Base-by-base conservation (phyloP, 2,888 invertebrate species). In the Cetonia aurata region DNA sequence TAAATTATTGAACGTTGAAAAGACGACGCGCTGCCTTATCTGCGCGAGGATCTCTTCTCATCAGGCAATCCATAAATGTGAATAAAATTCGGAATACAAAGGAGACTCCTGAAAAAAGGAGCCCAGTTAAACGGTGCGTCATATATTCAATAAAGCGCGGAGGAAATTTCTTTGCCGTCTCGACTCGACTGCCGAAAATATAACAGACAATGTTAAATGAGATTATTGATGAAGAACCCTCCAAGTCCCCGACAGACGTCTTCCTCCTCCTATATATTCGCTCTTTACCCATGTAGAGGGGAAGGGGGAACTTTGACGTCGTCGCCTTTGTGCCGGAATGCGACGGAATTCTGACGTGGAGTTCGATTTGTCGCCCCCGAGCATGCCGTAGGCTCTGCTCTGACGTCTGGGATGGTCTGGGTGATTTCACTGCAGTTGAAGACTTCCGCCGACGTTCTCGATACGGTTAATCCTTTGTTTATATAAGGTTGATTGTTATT, bases 151-250 rank as follows among this genome's bases (percentile, higher is more conserved):
- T 70, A 69, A 62, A 55, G 46, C 55, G 67, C 19, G 62, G 57
- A 59, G 69, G 62, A 62, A 69, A 69, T 69, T 72, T 73, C 71
- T 72, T 72, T 55, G 66, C 59, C 67, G 67, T 71, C 70, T 59
- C 66, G 70, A 73, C 74, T 74, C 73, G 69, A 37, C 37, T 37
- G 37, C 37, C 37, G 37, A 37, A 71, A 75, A 74, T 76, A 76
- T 77, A 75, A 77, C 76, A 77, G 73, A 78, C 78, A 79, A 78
- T 76, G 73, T 76, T 77, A 79, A 79, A 79, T 75, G 78, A 76
- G 79, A 80, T 80, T 79, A 80, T 75, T 78, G 79, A 80, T 79
- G 80, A 79, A 80, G 80, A 78, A 78, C 80, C 74, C 79, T 80
- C 73, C 77, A 78, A 80, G 79, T 80, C 80, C 71, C 67, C 71